Conservation (phyloP, 2,113 vertebrate genomes). For the Lophochroa leadbeateri region DNA sequence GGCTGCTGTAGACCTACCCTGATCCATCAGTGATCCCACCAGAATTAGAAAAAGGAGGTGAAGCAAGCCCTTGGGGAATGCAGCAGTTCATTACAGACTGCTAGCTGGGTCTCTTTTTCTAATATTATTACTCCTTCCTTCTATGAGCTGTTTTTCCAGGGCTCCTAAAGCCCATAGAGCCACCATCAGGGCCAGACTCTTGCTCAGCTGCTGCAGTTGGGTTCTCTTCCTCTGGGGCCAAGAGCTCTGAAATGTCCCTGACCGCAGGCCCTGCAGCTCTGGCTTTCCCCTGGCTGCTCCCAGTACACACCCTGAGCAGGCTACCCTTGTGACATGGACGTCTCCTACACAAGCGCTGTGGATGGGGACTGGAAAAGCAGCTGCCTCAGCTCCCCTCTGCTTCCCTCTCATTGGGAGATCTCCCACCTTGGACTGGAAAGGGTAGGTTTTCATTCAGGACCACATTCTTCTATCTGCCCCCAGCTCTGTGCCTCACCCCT, state of each 20-base stretch:
- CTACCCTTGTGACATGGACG: fast-evolving
- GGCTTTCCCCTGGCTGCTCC: background rate
- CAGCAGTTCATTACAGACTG: background rate
- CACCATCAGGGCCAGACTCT: background rate
- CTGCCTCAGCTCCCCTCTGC: background rate
- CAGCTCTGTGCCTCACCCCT: background rate
- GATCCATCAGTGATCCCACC: background rate
- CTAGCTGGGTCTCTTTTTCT: background rate
- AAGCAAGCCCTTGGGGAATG: background rate
- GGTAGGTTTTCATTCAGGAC: background rate
- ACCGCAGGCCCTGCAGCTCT: fast-evolving
- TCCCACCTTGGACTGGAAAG: background rate
- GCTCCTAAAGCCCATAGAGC: background rate
- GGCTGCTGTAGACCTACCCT: background rate
- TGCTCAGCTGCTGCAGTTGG: fast-evolving
- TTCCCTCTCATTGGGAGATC: background rate
- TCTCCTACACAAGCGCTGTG: background rate
- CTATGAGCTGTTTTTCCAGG: background rate
- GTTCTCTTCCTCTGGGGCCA: background rate
- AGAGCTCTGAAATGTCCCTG: background rate
- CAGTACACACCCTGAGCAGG: fast-evolving
- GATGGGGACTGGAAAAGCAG: background rate
- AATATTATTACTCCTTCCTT: background rate
- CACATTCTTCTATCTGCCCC: background rate
- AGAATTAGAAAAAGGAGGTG: background rate